A percentile compares a stretch with the other conserved stretches of the same genome.
These are phyloP conservation scores for Apamea epomidion DNA, from an alignment of 2,888 invertebrate genomes.

Conservation along the genomic window DNA sequence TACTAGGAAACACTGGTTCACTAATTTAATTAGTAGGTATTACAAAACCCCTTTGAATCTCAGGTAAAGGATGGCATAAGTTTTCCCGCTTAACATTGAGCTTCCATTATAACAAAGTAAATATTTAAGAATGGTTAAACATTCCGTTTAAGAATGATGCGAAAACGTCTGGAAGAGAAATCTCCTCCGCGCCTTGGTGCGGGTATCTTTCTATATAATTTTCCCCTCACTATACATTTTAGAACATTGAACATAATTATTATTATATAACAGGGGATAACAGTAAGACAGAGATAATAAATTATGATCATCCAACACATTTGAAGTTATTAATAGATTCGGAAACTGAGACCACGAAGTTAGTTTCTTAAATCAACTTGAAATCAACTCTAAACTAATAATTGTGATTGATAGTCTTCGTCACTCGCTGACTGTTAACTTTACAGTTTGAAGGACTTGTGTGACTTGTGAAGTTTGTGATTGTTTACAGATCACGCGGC, in stretches of 20 bases:
- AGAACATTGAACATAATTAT: background rate
- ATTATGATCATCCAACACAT: conserved; percentile 29
- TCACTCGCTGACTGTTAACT: conserved; percentile 1
- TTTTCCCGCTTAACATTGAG: conserved; percentile 50
- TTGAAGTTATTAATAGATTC: conserved; percentile 29
- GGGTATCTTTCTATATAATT: conserved; percentile 38
- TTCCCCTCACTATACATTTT: conserved; percentile 17
- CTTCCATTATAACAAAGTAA: conserved; percentile 62
- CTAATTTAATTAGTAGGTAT: background rate
- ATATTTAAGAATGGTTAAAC: conserved; percentile 60
- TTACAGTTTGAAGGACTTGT: conserved; percentile 29
- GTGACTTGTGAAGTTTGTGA: conserved; percentile 14
- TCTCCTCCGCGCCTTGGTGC: background rate
- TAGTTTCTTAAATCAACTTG: background rate
- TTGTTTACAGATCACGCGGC: conserved; percentile 38
- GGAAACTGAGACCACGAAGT: background rate
- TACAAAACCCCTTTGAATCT: conserved; percentile 1
- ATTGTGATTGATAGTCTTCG: conserved; percentile 7
- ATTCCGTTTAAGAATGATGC: conserved; percentile 47
- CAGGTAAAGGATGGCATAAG: conserved; percentile 47
- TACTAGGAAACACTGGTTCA: conserved; percentile 8
- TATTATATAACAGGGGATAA: conserved; percentile 5
- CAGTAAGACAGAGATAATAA: conserved; percentile 15
- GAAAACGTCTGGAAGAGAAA: conserved; percentile 38
- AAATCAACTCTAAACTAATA: background rate